Base-by-base conservation (phyloP, 92 coral and sea anemone genomes). In the Blastomussa wellsi region DNA sequence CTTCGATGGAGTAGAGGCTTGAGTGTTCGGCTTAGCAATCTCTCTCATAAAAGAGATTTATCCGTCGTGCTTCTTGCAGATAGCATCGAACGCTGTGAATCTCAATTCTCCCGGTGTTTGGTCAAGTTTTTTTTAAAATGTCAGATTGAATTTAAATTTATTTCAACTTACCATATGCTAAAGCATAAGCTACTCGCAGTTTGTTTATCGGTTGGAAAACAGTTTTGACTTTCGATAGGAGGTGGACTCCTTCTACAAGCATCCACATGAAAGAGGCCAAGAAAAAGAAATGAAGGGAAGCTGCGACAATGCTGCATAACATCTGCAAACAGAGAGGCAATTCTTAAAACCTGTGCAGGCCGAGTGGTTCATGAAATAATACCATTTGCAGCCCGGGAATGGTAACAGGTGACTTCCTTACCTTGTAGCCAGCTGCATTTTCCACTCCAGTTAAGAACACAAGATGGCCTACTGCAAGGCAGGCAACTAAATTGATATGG, bases 181-280 rank as follows among this genome's bases (percentile, higher is more conserved):
- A 47, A 14, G 32, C 74, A 52, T 81, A 81, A 12, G 67, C 47
- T 70, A 20, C 9, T 15, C 66, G 9, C 11, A 68, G 42, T 1
- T 52, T 28, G 20, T 33, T 15, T 20, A 28, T 44, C 8, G n/a
- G 77, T 70, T 33, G 64, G 36, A 51, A 19, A 32, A 17, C 31
- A 17, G 64, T 68, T 71, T 81, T 68, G 32, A 81, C 60, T 81
- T 35, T 81, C 28, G 64, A 44, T n/a, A 81, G 47, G 19, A 81
- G 76, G 51, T 81, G 49, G 12, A 81, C 33, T 68, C 85, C 85
- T 70, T 81, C 85, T 22, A 81, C 85, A 22, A 81, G 85, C 85
- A 81, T 81, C 85, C 85, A 81, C 76, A 70, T 81, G 39, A 81
- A 81, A 17, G 77, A 31, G 57, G 85, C 77, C 42, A 81, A 49